Conservation (phyloP, 2,113 vertebrate genomes). For the Odontesthes bonariensis region DNA sequence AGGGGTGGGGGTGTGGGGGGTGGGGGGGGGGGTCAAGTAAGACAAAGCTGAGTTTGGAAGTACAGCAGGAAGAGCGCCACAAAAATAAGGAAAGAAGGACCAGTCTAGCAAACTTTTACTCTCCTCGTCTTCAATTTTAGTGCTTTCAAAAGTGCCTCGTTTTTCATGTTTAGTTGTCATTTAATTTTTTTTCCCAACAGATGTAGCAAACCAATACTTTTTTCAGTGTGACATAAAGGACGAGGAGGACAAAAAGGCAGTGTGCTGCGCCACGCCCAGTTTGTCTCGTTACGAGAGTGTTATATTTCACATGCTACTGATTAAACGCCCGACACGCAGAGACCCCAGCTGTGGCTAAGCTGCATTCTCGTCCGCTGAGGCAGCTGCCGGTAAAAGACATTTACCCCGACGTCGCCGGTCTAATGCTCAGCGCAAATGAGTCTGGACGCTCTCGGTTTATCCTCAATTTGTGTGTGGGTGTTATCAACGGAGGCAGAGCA, state of each 20-base stretch:
- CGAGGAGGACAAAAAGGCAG: not conserved
- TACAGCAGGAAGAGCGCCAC: constrained; percentile 21
- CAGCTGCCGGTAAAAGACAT: not conserved
- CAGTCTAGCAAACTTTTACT: not conserved
- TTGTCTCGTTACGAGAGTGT: not conserved
- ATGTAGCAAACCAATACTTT: not conserved
- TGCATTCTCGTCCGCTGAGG: not conserved
- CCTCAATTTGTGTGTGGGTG: not conserved
- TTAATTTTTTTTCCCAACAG: not conserved
- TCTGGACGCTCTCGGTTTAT: not conserved
- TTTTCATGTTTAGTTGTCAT: too few species aligned
- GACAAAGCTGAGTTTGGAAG: constrained; percentile 39
- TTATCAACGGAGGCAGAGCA: not conserved
- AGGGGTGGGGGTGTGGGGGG: not conserved
- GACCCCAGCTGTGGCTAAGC: not conserved
- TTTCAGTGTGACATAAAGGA: too few species aligned
- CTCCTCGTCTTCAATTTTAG: too few species aligned
- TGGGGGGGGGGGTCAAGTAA: constrained; percentile 33
- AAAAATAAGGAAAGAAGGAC: constrained; percentile 23
- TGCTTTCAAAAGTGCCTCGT: too few species aligned
- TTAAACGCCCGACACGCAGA: constrained; percentile 1
- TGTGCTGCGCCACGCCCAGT: not conserved
- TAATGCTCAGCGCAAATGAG: not conserved
- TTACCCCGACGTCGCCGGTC: not conserved
- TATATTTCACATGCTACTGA: constrained; percentile 43